Base-by-base conservation (phyloP, 1,140 invertebrate species). In the Hylaeus volcanicus region DNA sequence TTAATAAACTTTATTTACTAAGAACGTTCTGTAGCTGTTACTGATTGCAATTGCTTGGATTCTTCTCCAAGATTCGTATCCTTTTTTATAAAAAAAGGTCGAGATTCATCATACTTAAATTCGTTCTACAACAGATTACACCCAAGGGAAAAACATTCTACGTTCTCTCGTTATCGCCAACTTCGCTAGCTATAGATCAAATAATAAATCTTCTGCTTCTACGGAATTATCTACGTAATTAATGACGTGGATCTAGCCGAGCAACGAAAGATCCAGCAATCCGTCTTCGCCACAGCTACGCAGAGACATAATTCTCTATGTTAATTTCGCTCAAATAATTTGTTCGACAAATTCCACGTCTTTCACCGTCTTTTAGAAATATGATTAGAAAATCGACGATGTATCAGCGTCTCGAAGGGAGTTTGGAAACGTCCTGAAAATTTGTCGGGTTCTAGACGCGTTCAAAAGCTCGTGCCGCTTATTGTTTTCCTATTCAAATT, bases 221-320 rank as follows among this genome's bases (percentile, higher is more conserved):
- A 14, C 8, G 64, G 45, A 66, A 48, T 66, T 48, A 48, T 66
- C 43, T 66, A n/a, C n/a, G 14, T 48, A 48, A 66, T 66, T 66
- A 66, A 66, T 66, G 15, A 11, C 43, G 14, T 8, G 3, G 4
- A 65, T 63, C 63, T 45, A 15, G 4, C 41, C 14, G 14, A 39
- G 11, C n/a, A 14, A n/a, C 14, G n/a, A n/a, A 58, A 3, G 55
- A 58, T 15, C 14, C 14, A 15, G 55, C n/a, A 58, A n/a, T 15
- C n/a, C 55, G 55, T 58, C 55, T 58, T 58, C n/a, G 55, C 14
- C 14, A 8, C 55, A 15, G n/a, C 55, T 0, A 5, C 55, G n/a
- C n/a, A 58, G n/a, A 58, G 55, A 58, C 51, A 9, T 11, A 51
- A 58, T 5, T n/a, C 15, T 26, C 15, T 4, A 48, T 66, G 43